phyloP scores from a whole-genome alignment of 1,140 invertebrate species.

The Prorops nasuta region DNA sequence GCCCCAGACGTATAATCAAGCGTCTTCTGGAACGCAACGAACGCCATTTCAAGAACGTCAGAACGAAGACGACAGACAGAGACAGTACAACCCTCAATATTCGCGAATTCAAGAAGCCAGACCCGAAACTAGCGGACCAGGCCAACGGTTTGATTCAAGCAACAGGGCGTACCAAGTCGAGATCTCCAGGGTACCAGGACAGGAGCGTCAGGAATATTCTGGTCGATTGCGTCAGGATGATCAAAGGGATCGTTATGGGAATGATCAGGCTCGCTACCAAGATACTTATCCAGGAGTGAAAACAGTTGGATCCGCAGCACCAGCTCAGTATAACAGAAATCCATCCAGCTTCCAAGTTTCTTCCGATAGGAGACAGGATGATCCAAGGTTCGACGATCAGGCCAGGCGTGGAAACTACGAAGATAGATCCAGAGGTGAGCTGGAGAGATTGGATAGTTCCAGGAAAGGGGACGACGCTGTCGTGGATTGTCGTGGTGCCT shows the following conservation, averaged over 20 bases:
- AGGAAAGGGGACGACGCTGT: constrained; percentile 17
- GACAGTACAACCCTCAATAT: constrained; percentile 12
- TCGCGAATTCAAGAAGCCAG: constrained; percentile 7
- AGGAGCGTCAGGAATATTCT: neutral
- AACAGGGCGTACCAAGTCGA: no score
- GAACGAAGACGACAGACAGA: constrained; percentile 8
- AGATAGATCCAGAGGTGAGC: constrained; percentile 18
- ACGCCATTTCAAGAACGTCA: constrained; percentile 8
- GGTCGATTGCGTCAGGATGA: neutral
- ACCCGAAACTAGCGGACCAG: no score
- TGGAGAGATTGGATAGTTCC: neutral
- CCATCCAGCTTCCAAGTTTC: neutral
- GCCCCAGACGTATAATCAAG: no score
- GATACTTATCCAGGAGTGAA: constrained; percentile 1
- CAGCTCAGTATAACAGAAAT: neutral
- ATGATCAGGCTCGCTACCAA: neutral
- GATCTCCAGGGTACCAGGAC: no score
- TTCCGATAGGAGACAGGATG: neutral
- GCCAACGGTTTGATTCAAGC: no score
- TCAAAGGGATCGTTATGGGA: neutral
- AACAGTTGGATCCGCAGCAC: no score
- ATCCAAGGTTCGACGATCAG: neutral
- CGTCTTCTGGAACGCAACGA: no score
- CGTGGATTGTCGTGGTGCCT: constrained; percentile 22
- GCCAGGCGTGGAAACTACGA: neutral